Percentiles rank a stretch among this genome's conserved stretches.
These are phyloP conservation scores for Drosophila burlai DNA, from an alignment of 1,140 invertebrate genomes.

Conservation along the genomic window DNA sequence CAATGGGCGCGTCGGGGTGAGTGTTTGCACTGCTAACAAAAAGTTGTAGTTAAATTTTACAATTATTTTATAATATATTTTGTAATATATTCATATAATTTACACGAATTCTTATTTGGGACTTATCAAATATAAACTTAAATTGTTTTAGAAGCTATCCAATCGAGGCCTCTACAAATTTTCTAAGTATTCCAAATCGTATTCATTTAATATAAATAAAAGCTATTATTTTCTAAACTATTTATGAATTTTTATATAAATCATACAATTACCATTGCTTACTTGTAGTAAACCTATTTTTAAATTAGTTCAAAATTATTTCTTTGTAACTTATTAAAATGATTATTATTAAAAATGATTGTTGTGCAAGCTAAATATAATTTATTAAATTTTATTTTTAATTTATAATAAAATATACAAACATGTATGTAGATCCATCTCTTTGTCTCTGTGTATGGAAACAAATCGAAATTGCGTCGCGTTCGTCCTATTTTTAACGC, in stretches of 20 bases:
- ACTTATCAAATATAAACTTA: neutral
- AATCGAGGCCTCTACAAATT: neutral
- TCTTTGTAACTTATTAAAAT: neutral
- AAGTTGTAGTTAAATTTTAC: neutral
- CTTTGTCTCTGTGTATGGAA: neutral
- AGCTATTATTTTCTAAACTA: no score
- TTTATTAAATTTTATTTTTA: neutral
- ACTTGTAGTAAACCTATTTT: no score
- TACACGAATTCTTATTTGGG: accelerated
- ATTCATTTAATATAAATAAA: no score
- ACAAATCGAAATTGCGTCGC: neutral
- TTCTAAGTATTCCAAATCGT: no score
- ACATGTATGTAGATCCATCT: accelerated
- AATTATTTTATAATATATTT: neutral
- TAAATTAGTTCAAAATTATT: no score
- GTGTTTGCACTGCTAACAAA: conserved; percentile 22
- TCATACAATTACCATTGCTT: no score
- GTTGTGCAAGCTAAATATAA: neutral
- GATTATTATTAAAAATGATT: neutral
- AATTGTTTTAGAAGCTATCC: no score
- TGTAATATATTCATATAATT: neutral
- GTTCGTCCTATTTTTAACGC: conserved; percentile 45
- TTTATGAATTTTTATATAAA: neutral
- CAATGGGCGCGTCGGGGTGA: conserved; percentile 88
- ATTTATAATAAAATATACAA: neutral